phyloP scores from a whole-genome alignment of 1,140 invertebrate genomes.

The Diorhabda elongata region DNA sequence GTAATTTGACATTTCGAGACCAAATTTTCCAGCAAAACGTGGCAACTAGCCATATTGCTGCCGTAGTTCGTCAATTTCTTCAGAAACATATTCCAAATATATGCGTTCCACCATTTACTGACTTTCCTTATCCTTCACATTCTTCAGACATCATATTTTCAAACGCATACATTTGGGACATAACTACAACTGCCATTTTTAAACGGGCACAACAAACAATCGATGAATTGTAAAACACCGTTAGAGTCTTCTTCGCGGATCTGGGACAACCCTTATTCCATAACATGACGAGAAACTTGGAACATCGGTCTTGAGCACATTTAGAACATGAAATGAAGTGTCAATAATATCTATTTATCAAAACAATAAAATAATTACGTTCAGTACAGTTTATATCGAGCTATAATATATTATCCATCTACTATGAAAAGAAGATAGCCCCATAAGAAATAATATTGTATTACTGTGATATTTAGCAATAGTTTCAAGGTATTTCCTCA shows the following conservation, averaged over 20 bases:
- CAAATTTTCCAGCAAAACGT: neutral
- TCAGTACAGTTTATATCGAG: neutral
- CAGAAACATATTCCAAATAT: neutral
- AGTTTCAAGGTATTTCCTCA: no score
- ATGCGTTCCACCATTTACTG: neutral
- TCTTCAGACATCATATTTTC: neutral
- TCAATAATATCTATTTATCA: neutral
- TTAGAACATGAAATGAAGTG: neutral
- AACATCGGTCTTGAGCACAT: neutral
- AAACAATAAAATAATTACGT: neutral
- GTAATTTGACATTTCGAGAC: neutral
- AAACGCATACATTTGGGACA: neutral
- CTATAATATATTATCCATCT: no score
- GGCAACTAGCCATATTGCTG: neutral
- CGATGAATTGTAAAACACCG: neutral
- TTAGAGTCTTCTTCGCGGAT: neutral
- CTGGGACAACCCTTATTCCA: neutral
- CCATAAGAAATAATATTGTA: no score
- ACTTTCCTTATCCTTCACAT: neutral
- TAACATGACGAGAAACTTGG: slow-evolving; percentile 1
- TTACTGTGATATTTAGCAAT: no score
- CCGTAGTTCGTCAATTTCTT: neutral
- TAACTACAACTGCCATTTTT: neutral
- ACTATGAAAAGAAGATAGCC: no score
- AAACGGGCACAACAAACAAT: neutral